Base-by-base conservation (phyloP, 2,797 vertebrate species). In the Podarcis lilfordi region DNA sequence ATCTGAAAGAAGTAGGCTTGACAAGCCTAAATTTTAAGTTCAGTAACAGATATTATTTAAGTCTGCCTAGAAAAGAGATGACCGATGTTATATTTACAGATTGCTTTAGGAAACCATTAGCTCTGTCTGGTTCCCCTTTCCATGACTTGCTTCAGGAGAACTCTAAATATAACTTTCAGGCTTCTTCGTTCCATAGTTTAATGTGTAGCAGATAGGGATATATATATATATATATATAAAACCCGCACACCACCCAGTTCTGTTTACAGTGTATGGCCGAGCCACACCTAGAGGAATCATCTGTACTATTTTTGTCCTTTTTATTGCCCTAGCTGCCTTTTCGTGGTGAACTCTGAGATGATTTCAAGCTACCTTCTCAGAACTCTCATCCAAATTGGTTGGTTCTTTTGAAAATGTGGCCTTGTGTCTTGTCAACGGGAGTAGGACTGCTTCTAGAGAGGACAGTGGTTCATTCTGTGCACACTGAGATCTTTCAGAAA, bases 101-200 rank as follows among this genome's bases (percentile, higher is more conserved):
- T 84, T 88, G 59, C 86, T 89, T 91, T 85, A 86, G 81, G 72
- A 92, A 95, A 86, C 86, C 79, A 85, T 75, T 0, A 91, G 45
- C 55, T 78, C 83, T 86, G 76, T 50, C 74, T 85, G 50, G 13
- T 84, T 84, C 35, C 66, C 61, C 69, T 93, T 92, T 89, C 85
- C 0, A 0, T 88, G 59, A 82, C 40, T 85, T 19, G 17, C 71
- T 92, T 88, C 87, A 72, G 37, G 84, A 64, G 84, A 91, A 81
- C 29, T 35, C 86, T 91, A 92, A 90, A 94, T 86, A 91, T 89
- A 93, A 72, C 43, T 25, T 82, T 71, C 35, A 19, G 84, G 43
- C 11, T 3, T 8, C 21, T n/a, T 4, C 23, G 7, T 40, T 71
- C 32, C 66, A 86, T 15, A 80, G 50, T 81, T 90, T 91, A 91